Evolutionary conservation across 1,140 invertebrate genomes (phyloP), one percentile per base, ranked within the genome.

Genomic region (Trachymyrmex septentrionalis): DNA sequence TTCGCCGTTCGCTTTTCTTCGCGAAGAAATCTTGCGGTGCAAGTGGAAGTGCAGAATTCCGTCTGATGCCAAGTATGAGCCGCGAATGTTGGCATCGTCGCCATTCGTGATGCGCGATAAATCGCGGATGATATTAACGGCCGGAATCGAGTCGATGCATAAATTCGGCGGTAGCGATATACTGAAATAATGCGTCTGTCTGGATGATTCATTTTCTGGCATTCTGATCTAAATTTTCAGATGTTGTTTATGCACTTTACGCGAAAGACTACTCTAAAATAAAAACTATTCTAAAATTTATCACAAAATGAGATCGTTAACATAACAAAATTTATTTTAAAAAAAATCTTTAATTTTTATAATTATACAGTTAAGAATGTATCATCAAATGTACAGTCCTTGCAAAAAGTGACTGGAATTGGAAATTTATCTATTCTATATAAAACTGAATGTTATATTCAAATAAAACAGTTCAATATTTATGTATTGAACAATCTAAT

Each of bases 1-100:
- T 66, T 87, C 38, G 57, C 59, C 19, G 30, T 59, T 80, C 44
- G 67, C 61, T 24, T 80, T 80, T 67, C 38, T 66, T 78, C 59
- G 44, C 30, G 50, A 12, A 5, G 44, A 24, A 24, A 30, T 16
- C 21, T n/a, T 24, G 21, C 2, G 21, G 61, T 38, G 67, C 66
- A 30, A 57, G 53, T 72, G 87, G 71, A 78, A 90, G 80, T 59
- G 88, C 81, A 82, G 90, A 64, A 38, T 84, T 77, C 38, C 3
- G 66, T 44, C 50, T 34, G 84, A 66, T 84, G 89, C 71, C 77
- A 86, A 87, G 48, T 78, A 10, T 24, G 48, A 61, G 24, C 14
- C 34, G 64, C 10, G 64, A 38, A 24, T 44, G n/a, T 69, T 27
- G 66, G 44, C n/a, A n/a, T 63, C 10, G 38, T 14, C 38, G 64